Conservation (phyloP, 2,797 vertebrate genomes). For the Triplophysa bombifrons region DNA sequence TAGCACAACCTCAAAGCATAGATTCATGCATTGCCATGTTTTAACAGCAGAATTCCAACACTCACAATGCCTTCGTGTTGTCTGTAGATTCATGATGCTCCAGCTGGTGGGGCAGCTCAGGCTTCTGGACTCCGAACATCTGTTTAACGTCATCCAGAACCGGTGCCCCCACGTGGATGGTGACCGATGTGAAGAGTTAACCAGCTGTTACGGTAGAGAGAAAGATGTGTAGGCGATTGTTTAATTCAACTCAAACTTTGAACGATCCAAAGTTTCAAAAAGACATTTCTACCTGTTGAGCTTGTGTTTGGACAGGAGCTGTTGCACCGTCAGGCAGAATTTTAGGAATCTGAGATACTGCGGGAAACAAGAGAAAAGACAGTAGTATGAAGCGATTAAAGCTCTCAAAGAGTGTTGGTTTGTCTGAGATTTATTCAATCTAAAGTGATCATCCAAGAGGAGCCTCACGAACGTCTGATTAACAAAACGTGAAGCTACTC, state of each 20-base stretch:
- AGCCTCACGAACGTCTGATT: not conserved
- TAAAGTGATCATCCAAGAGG: not conserved
- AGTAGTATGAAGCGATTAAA: not conserved
- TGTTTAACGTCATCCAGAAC: too few relatives aligned
- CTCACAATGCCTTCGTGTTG: not conserved
- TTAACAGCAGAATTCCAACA: not conserved
- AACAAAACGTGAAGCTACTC: too few relatives aligned
- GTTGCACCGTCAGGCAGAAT: too few relatives aligned
- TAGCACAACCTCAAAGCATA: not conserved
- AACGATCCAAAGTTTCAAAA: not conserved
- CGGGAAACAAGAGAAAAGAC: not conserved
- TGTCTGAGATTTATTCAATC: too few relatives aligned
- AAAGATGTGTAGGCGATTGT: not conserved
- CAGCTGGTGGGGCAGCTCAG: too few relatives aligned
- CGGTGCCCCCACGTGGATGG: too few relatives aligned
- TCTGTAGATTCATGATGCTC: not conserved
- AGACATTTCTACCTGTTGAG: not conserved
- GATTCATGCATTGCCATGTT: too few relatives aligned
- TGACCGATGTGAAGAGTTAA: too few relatives aligned
- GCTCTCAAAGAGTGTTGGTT: not conserved
- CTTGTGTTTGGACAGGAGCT: not conserved
- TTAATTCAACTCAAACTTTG: not conserved
- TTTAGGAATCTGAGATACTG: too few relatives aligned
- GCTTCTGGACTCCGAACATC: too few relatives aligned
- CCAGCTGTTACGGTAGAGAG: too few relatives aligned